These are phyloP conservation scores for Pseudonaja textilis DNA, from an alignment of 2,113 vertebrate species.

Conservation along the genomic window DNA sequence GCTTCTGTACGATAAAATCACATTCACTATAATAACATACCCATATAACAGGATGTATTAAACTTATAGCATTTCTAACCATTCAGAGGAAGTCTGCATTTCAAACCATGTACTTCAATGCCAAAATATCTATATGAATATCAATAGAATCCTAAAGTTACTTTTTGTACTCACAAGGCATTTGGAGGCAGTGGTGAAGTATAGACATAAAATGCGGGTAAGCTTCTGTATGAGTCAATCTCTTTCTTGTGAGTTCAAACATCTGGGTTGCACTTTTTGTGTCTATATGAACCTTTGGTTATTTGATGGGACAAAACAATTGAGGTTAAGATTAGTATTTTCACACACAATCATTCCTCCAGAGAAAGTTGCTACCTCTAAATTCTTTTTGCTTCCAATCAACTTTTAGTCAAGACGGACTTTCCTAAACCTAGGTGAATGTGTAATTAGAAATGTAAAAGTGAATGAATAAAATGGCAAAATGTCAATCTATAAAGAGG, in stretches of 20 bases:
- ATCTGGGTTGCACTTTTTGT: conserved; percentile 97
- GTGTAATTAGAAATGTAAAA: background rate
- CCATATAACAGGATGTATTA: background rate
- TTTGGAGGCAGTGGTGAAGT: conserved; percentile 97
- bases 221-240: conserved; percentile 93
- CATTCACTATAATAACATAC: background rate
- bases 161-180: conserved; percentile 87
- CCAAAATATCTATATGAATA: rapidly evolving
- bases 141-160: background rate
- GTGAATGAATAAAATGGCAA: background rate
- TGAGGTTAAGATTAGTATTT: background rate
- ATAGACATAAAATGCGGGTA: conserved; percentile 99
- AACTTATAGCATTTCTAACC: background rate
- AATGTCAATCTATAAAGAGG: background rate
- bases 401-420: background rate
- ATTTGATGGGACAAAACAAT: background rate
- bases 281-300: conserved; percentile 87
- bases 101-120: background rate
- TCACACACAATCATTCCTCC: background rate
- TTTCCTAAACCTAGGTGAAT: background rate
- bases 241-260: conserved; percentile 95
- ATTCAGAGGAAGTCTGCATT: background rate
- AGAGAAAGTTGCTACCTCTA: background rate
- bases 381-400: background rate
- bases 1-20: background rate